These are phyloP conservation scores for Cerceris ruficornis DNA, from an alignment of 2,888 invertebrate species.

Conservation along the genomic window DNA sequence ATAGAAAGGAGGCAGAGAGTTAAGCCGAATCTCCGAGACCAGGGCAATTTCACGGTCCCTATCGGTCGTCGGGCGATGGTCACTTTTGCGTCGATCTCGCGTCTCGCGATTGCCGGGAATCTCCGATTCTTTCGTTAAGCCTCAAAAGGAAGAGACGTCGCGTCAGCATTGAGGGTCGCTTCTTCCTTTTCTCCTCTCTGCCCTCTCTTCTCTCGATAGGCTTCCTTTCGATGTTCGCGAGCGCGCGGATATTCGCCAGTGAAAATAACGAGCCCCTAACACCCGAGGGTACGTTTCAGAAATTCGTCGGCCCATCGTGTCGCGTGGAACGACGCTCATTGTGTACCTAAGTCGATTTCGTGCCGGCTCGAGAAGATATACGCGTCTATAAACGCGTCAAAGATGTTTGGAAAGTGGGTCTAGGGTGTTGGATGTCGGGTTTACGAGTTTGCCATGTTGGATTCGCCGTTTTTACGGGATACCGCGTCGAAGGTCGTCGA, in stretches of 20 bases:
- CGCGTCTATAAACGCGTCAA: too few relatives aligned
- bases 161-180: constrained; percentile 70
- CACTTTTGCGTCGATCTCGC: constrained; percentile 74
- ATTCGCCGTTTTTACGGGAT: too few relatives aligned
- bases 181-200: constrained; percentile 24
- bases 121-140: constrained; percentile 65
- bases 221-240: constrained; percentile 67
- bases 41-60: constrained; percentile 59
- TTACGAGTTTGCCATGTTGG: too few relatives aligned
- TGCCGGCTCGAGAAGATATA: too few relatives aligned
- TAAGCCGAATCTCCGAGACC: constrained; percentile 55
- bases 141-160: constrained; percentile 76
- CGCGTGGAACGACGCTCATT: constrained; percentile 31
- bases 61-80: constrained; percentile 76
- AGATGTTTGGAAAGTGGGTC: too few relatives aligned
- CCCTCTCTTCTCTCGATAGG: constrained; percentile 64
- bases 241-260: constrained; percentile 74
- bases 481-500: too few relatives aligned
- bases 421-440: too few relatives aligned
- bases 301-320: constrained; percentile 23
- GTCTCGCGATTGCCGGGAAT: constrained; percentile 54
- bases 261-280: constrained; percentile 79
- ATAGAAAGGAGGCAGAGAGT: constrained; percentile 29
- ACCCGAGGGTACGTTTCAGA: constrained; percentile 50
- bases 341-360: constrained; percentile 46